A percentile compares a stretch with the other conserved stretches of the same genome.
Conservation (phyloP, 1,140 invertebrate species). For the Lordiphosa clarofinis region DNA sequence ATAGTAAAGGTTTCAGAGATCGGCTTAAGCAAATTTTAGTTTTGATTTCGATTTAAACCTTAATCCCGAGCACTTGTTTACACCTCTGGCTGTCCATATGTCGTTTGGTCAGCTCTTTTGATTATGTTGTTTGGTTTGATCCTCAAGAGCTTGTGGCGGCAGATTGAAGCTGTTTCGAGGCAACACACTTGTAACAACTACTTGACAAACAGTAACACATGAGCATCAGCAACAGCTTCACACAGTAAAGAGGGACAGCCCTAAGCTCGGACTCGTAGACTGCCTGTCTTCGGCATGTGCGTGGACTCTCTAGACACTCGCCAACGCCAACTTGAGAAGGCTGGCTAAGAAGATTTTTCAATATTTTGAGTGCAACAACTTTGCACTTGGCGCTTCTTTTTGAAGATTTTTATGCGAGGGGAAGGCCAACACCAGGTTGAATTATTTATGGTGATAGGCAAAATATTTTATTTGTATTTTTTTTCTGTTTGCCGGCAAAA, state of each 20-base stretch:
- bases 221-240: conserved; percentile 8
- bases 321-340: conserved; percentile 48
- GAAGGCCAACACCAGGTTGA: conserved; percentile 41
- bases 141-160: conserved; percentile 52
- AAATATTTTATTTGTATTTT: conserved; percentile 34
- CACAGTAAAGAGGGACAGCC: conserved; percentile 44
- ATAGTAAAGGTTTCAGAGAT: too few species aligned
- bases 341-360: conserved; percentile 28
- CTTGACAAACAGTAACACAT: conserved; percentile 51
- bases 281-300: conserved; percentile 60
- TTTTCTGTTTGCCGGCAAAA: conserved; percentile 58
- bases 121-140: conserved; percentile 65
- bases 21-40: too few species aligned
- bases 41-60: too few species aligned
- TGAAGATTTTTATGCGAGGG: conserved; percentile 59
- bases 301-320: conserved; percentile 25
- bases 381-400: conserved; percentile 76
- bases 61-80: conserved; percentile 25
- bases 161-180: conserved; percentile 3
- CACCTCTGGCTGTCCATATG: conserved; percentile 37
- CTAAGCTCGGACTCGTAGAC: conserved; percentile 52
- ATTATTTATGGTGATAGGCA: conserved; percentile 78
- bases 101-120: conserved; percentile 23
- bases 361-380: conserved; percentile 68
- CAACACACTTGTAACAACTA: conserved; percentile 22